Base-by-base conservation (phyloP, 2,888 invertebrate genomes). In the Ceriagrion tenellum region DNA sequence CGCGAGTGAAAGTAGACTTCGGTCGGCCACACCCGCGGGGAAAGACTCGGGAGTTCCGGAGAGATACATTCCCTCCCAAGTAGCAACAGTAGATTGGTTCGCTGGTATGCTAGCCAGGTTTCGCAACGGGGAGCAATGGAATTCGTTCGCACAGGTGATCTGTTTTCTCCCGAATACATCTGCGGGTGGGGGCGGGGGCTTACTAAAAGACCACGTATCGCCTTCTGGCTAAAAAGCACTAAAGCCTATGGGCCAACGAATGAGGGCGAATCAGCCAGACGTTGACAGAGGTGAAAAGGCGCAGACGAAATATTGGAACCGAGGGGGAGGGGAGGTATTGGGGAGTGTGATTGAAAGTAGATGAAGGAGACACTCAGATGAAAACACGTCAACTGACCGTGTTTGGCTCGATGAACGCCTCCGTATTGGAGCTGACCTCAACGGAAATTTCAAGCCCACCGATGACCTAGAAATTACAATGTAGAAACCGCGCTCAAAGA, bases 1-100 rank as follows among this genome's bases (percentile, higher is more conserved):
- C 18, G 30, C 55, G 63, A 91, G 91, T 91, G 91, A 91, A 91
- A 63, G 91, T 63, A 63, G 40, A 69, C 59, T 63, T 30, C 91
- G 91, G 91, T 69, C 63, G 26, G 91, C 56, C 35, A 63, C 59
- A 26, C 89, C 89, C 55, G 55, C 40, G 55, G 55, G 89, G 35
- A 35, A 91, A 90, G 90, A 63, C 91, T 20, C 59, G 30, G 18
- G 3, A 30, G 59, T 30, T 59, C 69, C 35, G 0, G 81, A 63
- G 63, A 55, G 55, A 89, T 89, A 55, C 55, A 89, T 89, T 89
- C 30, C 91, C 59, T 23, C 26, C 59, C 35, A 59, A 59, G 30
- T n/a, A 59, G 91, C 35, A 23, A 40, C 63, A 81, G 35, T 23
- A 35, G 26, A 63, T 40, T 35, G 40, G 40, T 63, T 35, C 81